phyloP scores from a whole-genome alignment of 2,113 vertebrate genomes.

The Amblyornis subalaris region DNA sequence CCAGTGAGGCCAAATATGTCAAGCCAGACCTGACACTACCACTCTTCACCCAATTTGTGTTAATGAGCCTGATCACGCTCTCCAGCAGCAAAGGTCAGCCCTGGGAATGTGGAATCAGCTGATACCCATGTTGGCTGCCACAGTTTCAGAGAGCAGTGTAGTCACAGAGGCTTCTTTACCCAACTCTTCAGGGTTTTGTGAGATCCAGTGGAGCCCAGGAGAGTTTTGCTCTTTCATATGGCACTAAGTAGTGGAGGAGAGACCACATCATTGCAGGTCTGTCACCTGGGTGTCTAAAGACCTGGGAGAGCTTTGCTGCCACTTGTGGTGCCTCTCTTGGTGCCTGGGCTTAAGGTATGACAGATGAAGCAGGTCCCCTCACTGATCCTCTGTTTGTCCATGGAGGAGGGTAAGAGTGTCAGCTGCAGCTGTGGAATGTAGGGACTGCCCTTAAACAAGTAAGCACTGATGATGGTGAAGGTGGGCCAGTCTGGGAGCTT shows the following conservation, averaged over 20 bases:
- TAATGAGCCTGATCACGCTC: neutral
- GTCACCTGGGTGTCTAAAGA: rapidly evolving
- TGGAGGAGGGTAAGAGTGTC: no score
- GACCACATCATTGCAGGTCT: neutral
- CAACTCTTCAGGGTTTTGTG: neutral
- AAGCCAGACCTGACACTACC: neutral
- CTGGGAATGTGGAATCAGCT: neutral
- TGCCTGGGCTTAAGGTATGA: neutral
- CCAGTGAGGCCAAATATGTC: neutral
- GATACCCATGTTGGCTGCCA: neutral
- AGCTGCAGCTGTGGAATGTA: neutral
- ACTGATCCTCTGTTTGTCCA: neutral
- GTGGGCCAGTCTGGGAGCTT: neutral
- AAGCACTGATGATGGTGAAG: neutral
- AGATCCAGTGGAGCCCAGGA: neutral
- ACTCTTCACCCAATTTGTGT: neutral
- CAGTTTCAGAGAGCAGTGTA: neutral
- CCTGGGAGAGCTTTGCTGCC: neutral
- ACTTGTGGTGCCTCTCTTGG: neutral
- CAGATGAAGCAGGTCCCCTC: neutral
- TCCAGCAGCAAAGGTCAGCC: neutral
- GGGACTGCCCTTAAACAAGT: neutral
- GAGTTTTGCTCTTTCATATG: neutral
- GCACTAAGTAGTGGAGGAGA: neutral
- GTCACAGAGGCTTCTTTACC: neutral